These are phyloP conservation scores for Cardiocondyla obscurior DNA, from an alignment of 1,140 invertebrate species.

Conservation along the genomic window DNA sequence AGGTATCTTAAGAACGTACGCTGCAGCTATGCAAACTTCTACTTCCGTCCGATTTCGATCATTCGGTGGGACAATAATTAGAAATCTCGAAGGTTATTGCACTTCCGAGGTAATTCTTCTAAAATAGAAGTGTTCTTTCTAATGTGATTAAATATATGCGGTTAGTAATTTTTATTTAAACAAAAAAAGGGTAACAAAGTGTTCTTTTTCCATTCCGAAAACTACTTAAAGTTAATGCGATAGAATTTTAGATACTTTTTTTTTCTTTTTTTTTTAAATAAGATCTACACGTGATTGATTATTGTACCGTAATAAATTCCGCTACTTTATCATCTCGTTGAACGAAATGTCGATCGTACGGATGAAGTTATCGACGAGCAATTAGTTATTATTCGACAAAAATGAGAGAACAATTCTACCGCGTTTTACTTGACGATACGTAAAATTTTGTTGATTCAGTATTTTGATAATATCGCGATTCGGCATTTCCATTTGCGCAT, in stretches of 20 bases:
- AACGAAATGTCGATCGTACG: conserved; percentile 8
- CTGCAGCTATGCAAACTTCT: neutral
- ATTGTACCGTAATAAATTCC: neutral
- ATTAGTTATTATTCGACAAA: conserved; percentile 29
- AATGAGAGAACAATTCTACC: neutral
- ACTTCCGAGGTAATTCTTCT: neutral
- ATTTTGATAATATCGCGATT: neutral
- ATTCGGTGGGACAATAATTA: conserved; percentile 27
- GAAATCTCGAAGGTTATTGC: neutral
- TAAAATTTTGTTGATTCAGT: neutral
- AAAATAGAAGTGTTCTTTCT: neutral
- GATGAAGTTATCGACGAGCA: neutral
- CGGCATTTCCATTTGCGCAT: neutral
- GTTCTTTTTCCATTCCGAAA: neutral
- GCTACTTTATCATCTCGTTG: conserved; percentile 1
- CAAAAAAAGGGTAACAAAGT: neutral
- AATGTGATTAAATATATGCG: neutral
- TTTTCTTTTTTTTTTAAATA: too few species aligned
- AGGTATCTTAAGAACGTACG: neutral
- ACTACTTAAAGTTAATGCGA: neutral
- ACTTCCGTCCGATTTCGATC: conserved; percentile 38
- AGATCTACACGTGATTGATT: neutral
- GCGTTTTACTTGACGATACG: neutral
- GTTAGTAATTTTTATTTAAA: neutral
- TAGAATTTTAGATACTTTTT: too few species aligned